Percentiles rank a stretch among this genome's conserved stretches.
phyloP scores from a whole-genome alignment of 2,888 invertebrate genomes.

The Epinotia demarniana region DNA sequence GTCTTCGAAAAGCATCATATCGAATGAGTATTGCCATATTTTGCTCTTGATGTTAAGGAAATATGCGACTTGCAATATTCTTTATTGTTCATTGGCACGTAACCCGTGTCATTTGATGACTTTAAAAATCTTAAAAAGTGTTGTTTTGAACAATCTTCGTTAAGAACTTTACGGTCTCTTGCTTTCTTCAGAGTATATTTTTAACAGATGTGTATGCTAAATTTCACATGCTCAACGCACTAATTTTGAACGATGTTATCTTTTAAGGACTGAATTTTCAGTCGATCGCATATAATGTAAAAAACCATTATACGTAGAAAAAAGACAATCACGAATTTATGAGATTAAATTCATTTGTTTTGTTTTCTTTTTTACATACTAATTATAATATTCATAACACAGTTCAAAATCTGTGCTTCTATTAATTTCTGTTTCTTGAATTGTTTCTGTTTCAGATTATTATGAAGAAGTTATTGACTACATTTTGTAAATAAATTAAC shows the following conservation, averaged over 20 bases:
- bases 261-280: neutral
- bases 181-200: no score
- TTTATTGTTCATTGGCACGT: conserved; percentile 19
- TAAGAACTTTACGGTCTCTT: neutral
- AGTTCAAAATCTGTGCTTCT: neutral
- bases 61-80: conserved; percentile 64
- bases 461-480: neutral
- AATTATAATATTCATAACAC: neutral
- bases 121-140: neutral
- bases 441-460: conserved; percentile 1
- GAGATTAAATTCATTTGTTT: neutral
- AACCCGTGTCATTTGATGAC: conserved; percentile 7
- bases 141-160: neutral
- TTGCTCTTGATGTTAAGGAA: conserved; percentile 65
- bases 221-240: neutral
- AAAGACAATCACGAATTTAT: neutral
- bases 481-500: neutral
- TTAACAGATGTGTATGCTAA: neutral
- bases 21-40: conserved; percentile 76
- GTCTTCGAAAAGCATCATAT: conserved; percentile 49
- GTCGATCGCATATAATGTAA: neutral
- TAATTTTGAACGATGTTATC: neutral
- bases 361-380: neutral
- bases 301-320: neutral
- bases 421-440: neutral